Conservation (phyloP, 2,797 vertebrate species). For the Florisuga fusca region DNA sequence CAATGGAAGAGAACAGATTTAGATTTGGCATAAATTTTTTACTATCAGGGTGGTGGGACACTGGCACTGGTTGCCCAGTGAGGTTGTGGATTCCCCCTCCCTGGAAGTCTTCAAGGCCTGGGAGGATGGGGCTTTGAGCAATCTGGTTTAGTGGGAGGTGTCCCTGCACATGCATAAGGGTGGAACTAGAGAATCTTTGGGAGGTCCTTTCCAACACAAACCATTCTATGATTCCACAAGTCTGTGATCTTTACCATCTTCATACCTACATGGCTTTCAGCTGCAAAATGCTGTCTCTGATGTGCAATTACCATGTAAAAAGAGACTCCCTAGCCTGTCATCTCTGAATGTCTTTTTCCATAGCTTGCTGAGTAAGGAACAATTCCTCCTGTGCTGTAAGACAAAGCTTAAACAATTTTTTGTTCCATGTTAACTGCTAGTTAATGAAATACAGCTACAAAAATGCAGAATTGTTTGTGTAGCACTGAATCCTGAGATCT, state of each 20-base stretch:
- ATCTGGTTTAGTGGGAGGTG: too few relatives aligned
- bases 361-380: not conserved
- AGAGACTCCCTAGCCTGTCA: not conserved
- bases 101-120: too few relatives aligned
- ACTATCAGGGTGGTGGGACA: rapidly evolving
- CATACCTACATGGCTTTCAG: not conserved
- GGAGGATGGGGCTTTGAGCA: too few relatives aligned
- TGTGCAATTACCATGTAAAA: not conserved
- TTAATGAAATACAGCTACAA: not conserved
- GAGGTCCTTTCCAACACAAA: too few relatives aligned
- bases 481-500: not conserved
- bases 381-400: not conserved
- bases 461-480: not conserved
- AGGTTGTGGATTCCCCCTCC: not conserved
- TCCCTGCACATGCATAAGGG: too few relatives aligned
- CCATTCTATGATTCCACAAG: not conserved
- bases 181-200: too few relatives aligned
- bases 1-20: not conserved
- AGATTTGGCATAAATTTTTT: not conserved
- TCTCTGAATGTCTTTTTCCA: not conserved
- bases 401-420: not conserved
- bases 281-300: not conserved
- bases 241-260: not conserved
- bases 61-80: not conserved
- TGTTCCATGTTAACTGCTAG: not conserved